These are phyloP conservation scores for Campoletis raptor DNA, from an alignment of 2,888 invertebrate genomes.

Conservation along the genomic window DNA sequence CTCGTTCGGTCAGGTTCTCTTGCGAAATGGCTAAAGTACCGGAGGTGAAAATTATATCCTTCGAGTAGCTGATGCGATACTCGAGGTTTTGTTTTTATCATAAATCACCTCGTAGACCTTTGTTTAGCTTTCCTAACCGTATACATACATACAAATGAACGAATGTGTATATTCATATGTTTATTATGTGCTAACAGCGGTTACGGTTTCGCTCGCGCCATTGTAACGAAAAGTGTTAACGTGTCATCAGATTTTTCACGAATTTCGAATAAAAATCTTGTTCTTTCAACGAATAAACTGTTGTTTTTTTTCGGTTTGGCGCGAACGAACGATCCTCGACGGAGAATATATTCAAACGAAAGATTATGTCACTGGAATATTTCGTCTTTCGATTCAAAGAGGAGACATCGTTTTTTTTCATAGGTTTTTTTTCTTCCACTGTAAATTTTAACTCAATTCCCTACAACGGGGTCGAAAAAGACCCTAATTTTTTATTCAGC, in stretches of 20 bases:
- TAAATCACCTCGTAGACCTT: constrained; percentile 19
- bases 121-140: neutral
- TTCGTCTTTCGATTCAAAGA: neutral
- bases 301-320: no score
- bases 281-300: no score
- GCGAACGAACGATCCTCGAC: neutral
- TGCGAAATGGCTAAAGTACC: constrained; percentile 65
- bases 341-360: neutral
- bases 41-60: constrained; percentile 67
- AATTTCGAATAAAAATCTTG: neutral
- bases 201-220: neutral
- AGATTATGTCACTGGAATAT: neutral
- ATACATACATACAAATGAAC: neutral
- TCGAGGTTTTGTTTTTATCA: constrained; percentile 34
- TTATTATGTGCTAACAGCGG: neutral
- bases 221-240: neutral
- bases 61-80: constrained; percentile 24
- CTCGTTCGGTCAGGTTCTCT: constrained; percentile 42
- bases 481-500: no score
- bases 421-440: neutral
- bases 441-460: no score
- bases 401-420: neutral
- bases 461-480: no score
- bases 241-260: neutral
- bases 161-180: neutral